Conservation (phyloP, 2,888 invertebrate genomes). For the Vannuccia rotundouncinata region DNA sequence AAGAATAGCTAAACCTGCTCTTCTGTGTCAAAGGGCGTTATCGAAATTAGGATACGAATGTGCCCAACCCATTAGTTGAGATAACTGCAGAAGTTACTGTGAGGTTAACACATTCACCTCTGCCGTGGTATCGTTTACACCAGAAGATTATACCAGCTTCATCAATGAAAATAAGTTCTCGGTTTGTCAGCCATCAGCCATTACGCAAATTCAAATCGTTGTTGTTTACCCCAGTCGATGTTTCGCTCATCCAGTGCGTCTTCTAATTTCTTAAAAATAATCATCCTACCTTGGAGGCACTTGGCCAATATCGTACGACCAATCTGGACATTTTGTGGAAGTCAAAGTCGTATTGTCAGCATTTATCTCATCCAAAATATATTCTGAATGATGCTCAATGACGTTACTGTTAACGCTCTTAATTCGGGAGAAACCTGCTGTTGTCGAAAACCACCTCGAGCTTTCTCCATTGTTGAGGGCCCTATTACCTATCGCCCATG, state of each 20-base stretch:
- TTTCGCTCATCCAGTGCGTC: not conserved
- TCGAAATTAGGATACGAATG: not conserved
- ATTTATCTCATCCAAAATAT: not conserved
- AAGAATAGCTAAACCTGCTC: not conserved
- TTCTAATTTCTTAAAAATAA: not conserved
- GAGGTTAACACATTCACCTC: not conserved
- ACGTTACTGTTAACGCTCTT: not conserved
- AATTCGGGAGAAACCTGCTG: not conserved
- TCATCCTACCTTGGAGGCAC: not conserved
- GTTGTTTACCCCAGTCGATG: not conserved
- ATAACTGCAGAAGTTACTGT: not conserved
- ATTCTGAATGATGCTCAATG: not conserved
- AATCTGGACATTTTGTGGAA: not conserved
- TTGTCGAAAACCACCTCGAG: not conserved
- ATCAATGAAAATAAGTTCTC: not conserved
- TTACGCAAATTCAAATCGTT: not conserved
- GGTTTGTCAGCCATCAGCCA: not conserved
- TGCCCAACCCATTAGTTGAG: not conserved
- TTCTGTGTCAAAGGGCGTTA: not conserved
- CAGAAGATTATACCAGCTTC: conserved; percentile 5
- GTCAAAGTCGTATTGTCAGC: not conserved
- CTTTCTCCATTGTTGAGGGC: not conserved
- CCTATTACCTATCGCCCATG: not conserved
- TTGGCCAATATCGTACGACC: not conserved
- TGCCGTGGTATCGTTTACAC: conserved; percentile 1